phyloP scores from a whole-genome alignment of 1,140 invertebrate genomes.

The Cherax quadricarinatus region DNA sequence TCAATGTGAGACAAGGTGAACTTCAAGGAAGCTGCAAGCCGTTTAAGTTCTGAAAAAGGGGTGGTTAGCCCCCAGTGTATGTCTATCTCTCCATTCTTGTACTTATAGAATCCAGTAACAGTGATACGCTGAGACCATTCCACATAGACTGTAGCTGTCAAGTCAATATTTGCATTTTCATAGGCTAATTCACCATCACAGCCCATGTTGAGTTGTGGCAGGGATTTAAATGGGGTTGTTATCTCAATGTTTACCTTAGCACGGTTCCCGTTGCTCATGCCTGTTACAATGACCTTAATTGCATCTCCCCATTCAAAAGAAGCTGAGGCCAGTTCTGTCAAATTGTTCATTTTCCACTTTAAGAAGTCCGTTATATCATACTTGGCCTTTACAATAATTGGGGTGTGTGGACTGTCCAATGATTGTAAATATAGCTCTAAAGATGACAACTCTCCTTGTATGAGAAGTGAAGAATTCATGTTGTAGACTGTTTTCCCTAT shows the following conservation, averaged over 20 bases:
- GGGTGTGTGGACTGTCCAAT: slow-evolving; percentile 22
- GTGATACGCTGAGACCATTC: slow-evolving; percentile 47
- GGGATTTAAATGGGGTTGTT: slow-evolving; percentile 36
- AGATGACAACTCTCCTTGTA: not conserved
- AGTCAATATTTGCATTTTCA: not conserved
- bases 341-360: slow-evolving; percentile 12
- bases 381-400: slow-evolving; percentile 14
- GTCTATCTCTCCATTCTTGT: not conserved
- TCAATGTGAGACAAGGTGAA: slow-evolving; percentile 17
- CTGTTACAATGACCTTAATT: slow-evolving; percentile 17
- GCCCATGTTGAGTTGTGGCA: slow-evolving; percentile 37
- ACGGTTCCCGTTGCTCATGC: slow-evolving; percentile 18
- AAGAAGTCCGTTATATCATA: slow-evolving; percentile 33
- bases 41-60: slow-evolving; percentile 9
- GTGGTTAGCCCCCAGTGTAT: slow-evolving; percentile 18
- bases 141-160: slow-evolving; percentile 29
- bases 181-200: slow-evolving; percentile 7
- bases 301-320: slow-evolving; percentile 40
- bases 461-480: not conserved
- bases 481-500: slow-evolving; percentile 31
- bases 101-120: slow-evolving; percentile 24
- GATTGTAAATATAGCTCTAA: slow-evolving; percentile 20
- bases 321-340: slow-evolving; percentile 9
- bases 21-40: slow-evolving; percentile 22
- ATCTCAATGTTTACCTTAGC: slow-evolving; percentile 35